Conservation (phyloP, 2,888 invertebrate genomes). For the Idaea straminata region DNA sequence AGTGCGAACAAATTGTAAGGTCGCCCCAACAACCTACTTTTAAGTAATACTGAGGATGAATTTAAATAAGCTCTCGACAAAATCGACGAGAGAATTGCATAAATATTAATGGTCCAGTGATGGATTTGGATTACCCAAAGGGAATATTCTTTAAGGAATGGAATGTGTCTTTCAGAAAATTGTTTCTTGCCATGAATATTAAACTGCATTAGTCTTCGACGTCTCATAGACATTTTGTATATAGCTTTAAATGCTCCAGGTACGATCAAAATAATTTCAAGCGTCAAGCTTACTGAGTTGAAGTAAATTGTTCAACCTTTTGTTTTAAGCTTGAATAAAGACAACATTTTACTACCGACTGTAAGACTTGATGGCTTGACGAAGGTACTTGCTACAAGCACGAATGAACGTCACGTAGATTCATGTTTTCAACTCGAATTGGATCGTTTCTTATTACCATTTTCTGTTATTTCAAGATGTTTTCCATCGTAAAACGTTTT, state of each 20-base stretch:
- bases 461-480: conserved; percentile 30
- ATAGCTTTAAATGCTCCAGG: not conserved
- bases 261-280: not conserved
- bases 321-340: no score
- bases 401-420: not conserved
- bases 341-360: no score
- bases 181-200: conserved; percentile 28
- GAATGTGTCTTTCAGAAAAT: conserved; percentile 12
- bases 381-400: no score
- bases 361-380: no score
- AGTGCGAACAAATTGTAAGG: conserved; percentile 55
- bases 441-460: not conserved
- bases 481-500: conserved; percentile 24
- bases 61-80: conserved; percentile 71
- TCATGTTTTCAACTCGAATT: not conserved
- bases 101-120: conserved; percentile 71
- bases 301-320: not conserved
- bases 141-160: conserved; percentile 14
- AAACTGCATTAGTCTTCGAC: conserved; percentile 7
- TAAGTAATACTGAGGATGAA: conserved; percentile 66
- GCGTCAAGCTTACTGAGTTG: not conserved
- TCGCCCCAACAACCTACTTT: conserved; percentile 51
- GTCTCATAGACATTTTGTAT: not conserved
- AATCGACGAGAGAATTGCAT: conserved; percentile 66
- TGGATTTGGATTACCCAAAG: conserved; percentile 58